phyloP scores from a whole-genome alignment of 2,888 invertebrate genomes.

The Minunthozetes semirufus region DNA sequence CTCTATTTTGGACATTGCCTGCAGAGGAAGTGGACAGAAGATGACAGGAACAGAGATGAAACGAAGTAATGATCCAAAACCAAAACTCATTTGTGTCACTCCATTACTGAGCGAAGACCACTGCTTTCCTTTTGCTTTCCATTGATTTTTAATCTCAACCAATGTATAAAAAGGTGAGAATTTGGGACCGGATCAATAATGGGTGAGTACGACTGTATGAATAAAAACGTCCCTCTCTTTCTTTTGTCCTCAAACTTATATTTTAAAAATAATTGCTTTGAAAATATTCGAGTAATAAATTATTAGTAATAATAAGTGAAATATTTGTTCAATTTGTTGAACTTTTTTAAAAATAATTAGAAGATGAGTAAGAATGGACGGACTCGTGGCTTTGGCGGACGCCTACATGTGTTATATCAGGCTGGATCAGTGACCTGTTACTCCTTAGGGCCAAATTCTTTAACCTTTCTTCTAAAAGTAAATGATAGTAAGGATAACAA shows the following conservation, averaged over 20 bases:
- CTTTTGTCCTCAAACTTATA: too few species aligned
- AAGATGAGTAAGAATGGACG: neutral
- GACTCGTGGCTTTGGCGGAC: neutral
- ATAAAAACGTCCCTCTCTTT: too few species aligned
- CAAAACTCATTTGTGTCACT: neutral
- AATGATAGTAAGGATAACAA: conserved; percentile 1
- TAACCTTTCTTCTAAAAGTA: neutral
- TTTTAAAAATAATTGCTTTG: too few species aligned
- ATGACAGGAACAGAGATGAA: conserved; percentile 24
- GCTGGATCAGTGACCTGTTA: conserved; percentile 11
- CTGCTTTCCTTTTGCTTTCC: too few species aligned
- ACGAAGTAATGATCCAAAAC: conserved; percentile 10
- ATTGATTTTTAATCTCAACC: too few species aligned
- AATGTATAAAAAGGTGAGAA: too few species aligned
- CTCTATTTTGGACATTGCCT: neutral
- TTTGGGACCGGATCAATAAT: too few species aligned
- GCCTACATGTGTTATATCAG: neutral
- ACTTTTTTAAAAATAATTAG: too few species aligned
- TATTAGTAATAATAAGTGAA: too few species aligned
- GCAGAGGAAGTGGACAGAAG: conserved; percentile 17
- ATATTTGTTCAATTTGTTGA: too few species aligned
- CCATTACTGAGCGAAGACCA: neutral
- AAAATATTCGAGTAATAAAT: too few species aligned
- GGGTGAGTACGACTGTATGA: too few species aligned
- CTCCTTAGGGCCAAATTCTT: conserved; percentile 25